phyloP scores from a whole-genome alignment of 64 coral and sea anemone species.

The Dendronephthya gigantea region DNA sequence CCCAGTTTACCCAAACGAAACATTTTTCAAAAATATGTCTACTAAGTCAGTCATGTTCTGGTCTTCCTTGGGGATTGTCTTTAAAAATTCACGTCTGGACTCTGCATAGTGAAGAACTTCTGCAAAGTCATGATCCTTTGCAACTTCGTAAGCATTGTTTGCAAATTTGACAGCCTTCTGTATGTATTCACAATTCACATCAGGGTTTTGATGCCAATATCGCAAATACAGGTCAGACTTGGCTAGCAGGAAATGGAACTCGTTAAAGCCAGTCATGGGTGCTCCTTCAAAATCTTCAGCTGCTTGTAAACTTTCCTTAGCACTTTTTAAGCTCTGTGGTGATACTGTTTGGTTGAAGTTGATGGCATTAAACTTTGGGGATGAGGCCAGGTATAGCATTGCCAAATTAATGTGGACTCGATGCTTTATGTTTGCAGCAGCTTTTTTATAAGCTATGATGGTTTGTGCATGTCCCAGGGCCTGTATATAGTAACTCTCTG shows the following conservation, averaged over 20 bases:
- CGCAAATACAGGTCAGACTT: background rate
- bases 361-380: background rate
- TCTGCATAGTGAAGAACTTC: background rate
- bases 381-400: background rate
- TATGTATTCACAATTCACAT: background rate
- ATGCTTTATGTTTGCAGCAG: background rate
- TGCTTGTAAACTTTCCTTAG: background rate
- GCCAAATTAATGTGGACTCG: background rate
- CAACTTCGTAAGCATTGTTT: background rate
- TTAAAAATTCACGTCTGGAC: background rate
- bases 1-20: too few species aligned
- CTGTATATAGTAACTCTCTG: background rate
- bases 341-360: background rate
- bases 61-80: background rate
- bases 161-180: background rate
- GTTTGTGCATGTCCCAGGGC: background rate
- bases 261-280: background rate
- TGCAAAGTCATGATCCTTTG: background rate
- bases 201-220: background rate
- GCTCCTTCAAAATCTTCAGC: background rate
- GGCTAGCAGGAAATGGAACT: background rate
- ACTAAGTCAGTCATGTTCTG: background rate
- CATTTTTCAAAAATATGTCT: background rate
- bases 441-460: background rate
- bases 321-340: background rate